phyloP scores from a whole-genome alignment of 2,797 vertebrate species.

The Sparidentex hasta region DNA sequence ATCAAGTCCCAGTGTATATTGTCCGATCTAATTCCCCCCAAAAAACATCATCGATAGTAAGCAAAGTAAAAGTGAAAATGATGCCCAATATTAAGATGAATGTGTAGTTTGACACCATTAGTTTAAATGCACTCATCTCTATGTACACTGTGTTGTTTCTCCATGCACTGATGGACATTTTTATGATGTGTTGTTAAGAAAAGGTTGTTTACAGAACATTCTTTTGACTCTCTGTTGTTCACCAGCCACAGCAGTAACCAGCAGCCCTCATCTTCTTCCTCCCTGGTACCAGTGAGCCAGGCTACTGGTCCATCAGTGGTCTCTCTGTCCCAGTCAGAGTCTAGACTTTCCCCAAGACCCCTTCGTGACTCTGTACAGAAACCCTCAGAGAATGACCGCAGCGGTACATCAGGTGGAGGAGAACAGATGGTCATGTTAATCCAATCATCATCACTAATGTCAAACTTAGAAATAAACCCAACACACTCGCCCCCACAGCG shows the following conservation, averaged over 20 bases:
- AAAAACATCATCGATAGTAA: no score
- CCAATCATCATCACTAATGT: constrained; percentile 55
- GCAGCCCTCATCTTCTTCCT: constrained; percentile 79
- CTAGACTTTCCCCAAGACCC: constrained; percentile 41
- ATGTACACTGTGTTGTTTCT: neutral
- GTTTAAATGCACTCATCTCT: neutral
- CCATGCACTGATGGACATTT: neutral
- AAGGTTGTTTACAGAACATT: neutral
- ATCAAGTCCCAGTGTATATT: no score
- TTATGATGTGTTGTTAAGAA: neutral
- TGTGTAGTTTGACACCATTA: neutral
- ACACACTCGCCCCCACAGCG: constrained; percentile 10
- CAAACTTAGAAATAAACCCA: constrained; percentile 41
- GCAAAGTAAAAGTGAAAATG: no score
- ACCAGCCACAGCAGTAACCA: constrained; percentile 66
- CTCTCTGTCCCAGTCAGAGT: constrained; percentile 55
- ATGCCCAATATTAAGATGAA: no score
- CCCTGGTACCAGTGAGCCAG: constrained; percentile 69
- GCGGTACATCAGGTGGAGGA: constrained; percentile 34
- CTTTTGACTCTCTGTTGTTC: constrained; percentile 23
- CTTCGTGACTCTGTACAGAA: constrained; percentile 45
- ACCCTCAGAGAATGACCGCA: constrained; percentile 40
- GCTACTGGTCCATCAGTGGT: constrained; percentile 49
- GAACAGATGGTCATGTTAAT: constrained; percentile 62
- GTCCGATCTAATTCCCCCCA: no score